Conservation (phyloP, 2,797 vertebrate genomes). For the Delichon dasypus region DNA sequence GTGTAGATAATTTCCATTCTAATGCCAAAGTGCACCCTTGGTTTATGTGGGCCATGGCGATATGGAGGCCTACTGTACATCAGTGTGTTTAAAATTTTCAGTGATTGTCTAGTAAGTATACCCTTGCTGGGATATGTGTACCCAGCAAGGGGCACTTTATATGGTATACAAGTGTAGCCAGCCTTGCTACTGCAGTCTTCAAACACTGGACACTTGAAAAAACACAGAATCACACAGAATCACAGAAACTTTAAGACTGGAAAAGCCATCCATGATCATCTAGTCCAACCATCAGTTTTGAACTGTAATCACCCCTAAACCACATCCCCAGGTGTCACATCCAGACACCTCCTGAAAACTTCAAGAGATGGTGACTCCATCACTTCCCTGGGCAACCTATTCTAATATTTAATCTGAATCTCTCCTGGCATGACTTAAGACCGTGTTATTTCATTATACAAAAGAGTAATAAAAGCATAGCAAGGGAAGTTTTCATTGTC, state of each 20-base stretch:
- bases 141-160: too few relatives aligned
- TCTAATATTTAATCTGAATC: not conserved
- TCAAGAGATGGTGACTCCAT: not conserved
- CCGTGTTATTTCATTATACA: not conserved
- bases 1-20: not conserved
- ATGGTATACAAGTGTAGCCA: not conserved
- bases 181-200: not conserved
- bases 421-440: not conserved
- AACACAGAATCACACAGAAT: not conserved
- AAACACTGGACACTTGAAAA: not conserved
- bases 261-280: not conserved
- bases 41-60: not conserved
- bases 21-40: not conserved
- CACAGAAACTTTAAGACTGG: not conserved
- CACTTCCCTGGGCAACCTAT: not conserved
- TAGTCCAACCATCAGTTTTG: not conserved
- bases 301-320: not conserved
- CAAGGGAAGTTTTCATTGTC: not conserved
- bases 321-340: not conserved
- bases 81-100: not conserved
- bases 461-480: not conserved
- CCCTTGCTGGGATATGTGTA: not conserved
- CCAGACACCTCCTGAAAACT: not conserved
- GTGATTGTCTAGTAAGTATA: not conserved
- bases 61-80: not conserved